phyloP scores from a whole-genome alignment of 2,888 invertebrate genomes.

The Stramonita haemastoma region DNA sequence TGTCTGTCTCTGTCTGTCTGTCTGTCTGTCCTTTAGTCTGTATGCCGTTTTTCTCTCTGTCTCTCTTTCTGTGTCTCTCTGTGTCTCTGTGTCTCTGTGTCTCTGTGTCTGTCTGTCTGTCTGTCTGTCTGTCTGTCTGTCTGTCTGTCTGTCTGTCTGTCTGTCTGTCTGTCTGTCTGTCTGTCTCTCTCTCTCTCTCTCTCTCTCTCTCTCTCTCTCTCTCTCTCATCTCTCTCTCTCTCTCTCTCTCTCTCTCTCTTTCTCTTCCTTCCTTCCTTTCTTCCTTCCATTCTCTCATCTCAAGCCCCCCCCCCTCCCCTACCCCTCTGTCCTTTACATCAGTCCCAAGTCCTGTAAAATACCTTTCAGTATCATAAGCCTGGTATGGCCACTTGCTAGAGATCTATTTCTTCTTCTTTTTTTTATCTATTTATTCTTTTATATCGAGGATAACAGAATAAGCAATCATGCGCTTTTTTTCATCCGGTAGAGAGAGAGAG shows the following conservation, averaged over 20 bases:
- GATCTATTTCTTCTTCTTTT: no score
- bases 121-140: neutral
- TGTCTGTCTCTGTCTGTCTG: neutral
- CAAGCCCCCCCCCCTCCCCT: neutral
- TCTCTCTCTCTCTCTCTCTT: neutral
- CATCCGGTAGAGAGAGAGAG: no score
- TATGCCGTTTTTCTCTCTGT: neutral
- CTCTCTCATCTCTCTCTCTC: neutral
- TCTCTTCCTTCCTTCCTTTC: neutral
- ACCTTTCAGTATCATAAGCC: no score
- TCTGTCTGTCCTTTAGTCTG: no score
- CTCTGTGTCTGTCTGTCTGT: neutral
- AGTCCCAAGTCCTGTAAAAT: no score
- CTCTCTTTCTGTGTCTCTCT: neutral
- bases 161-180: neutral
- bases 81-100: neutral
- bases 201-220: neutral
- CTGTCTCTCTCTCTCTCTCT: neutral
- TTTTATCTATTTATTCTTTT: no score
- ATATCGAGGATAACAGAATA: no score
- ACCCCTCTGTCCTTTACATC: no score
- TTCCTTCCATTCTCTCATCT: neutral
- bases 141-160: neutral
- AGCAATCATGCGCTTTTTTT: no score
- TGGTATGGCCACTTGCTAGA: no score